Evolutionary conservation across 2,888 invertebrate genomes (phyloP).

Genomic region (Tiphia femorata): DNA sequence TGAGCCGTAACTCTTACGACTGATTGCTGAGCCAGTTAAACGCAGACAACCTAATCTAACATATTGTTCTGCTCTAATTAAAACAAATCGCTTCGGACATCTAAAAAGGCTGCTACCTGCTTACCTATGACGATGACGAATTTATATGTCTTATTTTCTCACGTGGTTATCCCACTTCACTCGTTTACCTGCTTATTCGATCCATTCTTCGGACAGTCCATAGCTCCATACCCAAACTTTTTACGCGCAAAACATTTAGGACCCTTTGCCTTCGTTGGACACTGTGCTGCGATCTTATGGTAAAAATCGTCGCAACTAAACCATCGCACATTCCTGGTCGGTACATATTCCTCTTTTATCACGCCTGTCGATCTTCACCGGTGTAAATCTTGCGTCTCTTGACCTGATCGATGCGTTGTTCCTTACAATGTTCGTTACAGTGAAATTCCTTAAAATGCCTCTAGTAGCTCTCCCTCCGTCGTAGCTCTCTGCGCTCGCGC

Average conservation of each 20-base stretch:
- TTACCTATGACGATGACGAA: slow-evolving; percentile 1
- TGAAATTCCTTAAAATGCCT: background rate
- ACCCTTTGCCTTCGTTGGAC: too few species aligned
- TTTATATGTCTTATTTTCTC: slow-evolving; percentile 1
- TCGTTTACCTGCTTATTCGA: background rate
- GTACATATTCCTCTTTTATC: background rate
- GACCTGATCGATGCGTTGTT: background rate
- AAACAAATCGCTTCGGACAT: slow-evolving; percentile 6
- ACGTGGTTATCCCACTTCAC: too few species aligned
- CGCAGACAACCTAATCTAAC: background rate
- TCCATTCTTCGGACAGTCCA: slow-evolving; percentile 2
- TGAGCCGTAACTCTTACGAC: background rate
- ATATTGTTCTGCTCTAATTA: background rate
- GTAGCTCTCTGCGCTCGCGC: background rate
- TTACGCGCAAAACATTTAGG: slow-evolving; percentile 6
- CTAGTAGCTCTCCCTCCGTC: background rate
- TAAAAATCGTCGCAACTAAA: too few species aligned
- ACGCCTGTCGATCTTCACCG: too few species aligned
- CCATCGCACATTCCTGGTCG: background rate
- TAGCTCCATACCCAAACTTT: background rate
- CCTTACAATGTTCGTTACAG: background rate
- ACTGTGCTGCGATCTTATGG: background rate
- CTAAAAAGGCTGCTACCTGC: slow-evolving; percentile 2
- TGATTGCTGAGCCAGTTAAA: background rate
- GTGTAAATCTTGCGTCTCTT: background rate